Percentiles rank a stretch among this genome's conserved stretches.
Evolutionary conservation across 2,113 vertebrate species (phyloP).

Genomic region (Narcine bancroftii): DNA sequence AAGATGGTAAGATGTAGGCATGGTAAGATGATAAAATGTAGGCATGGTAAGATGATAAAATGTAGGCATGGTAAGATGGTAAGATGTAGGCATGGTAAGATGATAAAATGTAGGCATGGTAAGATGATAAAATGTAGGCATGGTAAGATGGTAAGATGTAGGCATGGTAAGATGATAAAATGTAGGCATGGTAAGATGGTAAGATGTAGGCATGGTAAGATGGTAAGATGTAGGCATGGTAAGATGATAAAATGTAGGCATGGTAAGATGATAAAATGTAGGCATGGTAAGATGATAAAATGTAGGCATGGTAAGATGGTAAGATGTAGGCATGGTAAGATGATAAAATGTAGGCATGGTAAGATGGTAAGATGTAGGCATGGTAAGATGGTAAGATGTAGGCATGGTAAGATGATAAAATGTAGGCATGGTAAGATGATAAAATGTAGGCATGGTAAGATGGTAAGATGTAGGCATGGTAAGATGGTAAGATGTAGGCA

Average conservation of each 20-base stretch:
- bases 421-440: background rate
- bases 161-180: background rate
- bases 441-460: background rate
- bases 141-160: background rate
- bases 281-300: background rate
- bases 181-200: background rate
- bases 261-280: background rate
- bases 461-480: background rate
- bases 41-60: background rate
- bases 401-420: background rate
- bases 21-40: background rate
- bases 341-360: background rate
- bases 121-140: background rate
- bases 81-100: background rate
- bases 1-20: background rate
- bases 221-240: background rate
- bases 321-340: background rate
- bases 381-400: background rate
- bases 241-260: background rate
- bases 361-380: background rate
- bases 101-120: background rate
- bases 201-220: background rate
- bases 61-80: background rate
- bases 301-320: background rate
- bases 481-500: background rate